phyloP scores from a whole-genome alignment of 2,797 vertebrate species.

The Sebastes hubbsi region DNA sequence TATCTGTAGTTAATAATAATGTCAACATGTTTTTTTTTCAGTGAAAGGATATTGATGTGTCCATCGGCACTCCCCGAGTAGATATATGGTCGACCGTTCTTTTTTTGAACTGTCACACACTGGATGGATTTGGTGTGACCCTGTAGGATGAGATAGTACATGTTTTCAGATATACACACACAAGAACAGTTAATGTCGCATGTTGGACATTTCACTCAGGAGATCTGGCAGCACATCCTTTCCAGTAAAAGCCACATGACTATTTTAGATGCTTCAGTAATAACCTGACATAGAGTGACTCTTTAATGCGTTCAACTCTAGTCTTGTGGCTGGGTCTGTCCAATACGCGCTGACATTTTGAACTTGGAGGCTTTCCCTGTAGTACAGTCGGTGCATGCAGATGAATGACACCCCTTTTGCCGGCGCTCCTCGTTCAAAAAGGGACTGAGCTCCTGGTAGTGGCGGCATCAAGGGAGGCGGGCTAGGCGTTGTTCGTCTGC shows the following conservation, averaged over 20 bases:
- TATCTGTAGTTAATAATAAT: not conserved
- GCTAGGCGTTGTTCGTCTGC: no score
- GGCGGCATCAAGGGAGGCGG: no score
- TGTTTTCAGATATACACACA: not conserved
- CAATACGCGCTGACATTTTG: not conserved
- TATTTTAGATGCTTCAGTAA: not conserved
- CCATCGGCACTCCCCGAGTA: conserved; percentile 97
- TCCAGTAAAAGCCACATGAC: not conserved
- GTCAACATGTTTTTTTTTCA: not conserved
- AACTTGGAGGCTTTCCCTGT: not conserved
- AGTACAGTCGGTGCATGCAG: no score
- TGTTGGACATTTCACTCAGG: not conserved
- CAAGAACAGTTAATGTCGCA: not conserved
- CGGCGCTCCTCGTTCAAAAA: no score
- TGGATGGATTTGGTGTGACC: conserved; percentile 98
- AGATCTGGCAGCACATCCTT: not conserved
- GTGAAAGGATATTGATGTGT: conserved; percentile 97
- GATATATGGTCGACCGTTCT: conserved; percentile 85
- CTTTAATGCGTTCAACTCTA: not conserved
- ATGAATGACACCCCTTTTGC: no score
- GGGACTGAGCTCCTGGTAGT: no score
- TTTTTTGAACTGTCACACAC: conserved; percentile 90
- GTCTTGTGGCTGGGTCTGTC: not conserved
- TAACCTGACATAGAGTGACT: not conserved
- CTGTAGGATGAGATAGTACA: conserved; percentile 71